Evolutionary conservation across 2,888 invertebrate species (phyloP), one percentile per base, ranked within the genome.

Genomic region (Scrobipalpa costella): DNA sequence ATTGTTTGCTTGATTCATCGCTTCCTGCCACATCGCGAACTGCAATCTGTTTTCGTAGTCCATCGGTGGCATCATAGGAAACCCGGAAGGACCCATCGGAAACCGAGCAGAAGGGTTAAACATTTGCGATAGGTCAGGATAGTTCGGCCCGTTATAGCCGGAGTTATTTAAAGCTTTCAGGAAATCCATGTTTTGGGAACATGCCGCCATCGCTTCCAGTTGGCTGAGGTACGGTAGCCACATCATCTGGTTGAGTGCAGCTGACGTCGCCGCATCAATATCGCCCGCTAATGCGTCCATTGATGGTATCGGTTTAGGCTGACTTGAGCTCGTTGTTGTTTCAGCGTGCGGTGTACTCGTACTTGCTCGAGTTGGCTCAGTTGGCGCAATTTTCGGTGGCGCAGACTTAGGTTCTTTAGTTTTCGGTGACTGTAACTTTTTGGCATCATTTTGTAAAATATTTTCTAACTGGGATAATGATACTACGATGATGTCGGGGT

Each of bases 401-500:
- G 77, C 73, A 21, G 75, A 66, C 69, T 79, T 78, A 40, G 55
- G 55, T n/a, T 55, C 55, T 55, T 55, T 55, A 27, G 70, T 73
- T 74, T 75, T 75, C 64, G 67, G 59, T 2, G 34, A 44, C 27
- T 44, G 44, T 15, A 27, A 44, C 6, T 34, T 60, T 61, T 49
- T 52, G 34, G 71, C 71, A 70, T 93, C 92, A 70, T 93, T 93
- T 67, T 92, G 89, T 64, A 94, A 81, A 64, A 94, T 94, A 1
- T 91, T 92, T 83, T 94, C 95, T 62, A 96, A 86, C 81, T 96
- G 95, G 9, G 94, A 92, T 76, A 96, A 83, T 6, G 96, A 95
- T 74, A 97, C 94, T 19, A 96, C 95, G 60, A 96, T 83, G 69
- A 96, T 93, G 78, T 96, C 95, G 0, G 96, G 96, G 84, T 96